These are phyloP conservation scores for Nymphalis c-album DNA, from an alignment of 2,888 invertebrate genomes.

Conservation along the genomic window DNA sequence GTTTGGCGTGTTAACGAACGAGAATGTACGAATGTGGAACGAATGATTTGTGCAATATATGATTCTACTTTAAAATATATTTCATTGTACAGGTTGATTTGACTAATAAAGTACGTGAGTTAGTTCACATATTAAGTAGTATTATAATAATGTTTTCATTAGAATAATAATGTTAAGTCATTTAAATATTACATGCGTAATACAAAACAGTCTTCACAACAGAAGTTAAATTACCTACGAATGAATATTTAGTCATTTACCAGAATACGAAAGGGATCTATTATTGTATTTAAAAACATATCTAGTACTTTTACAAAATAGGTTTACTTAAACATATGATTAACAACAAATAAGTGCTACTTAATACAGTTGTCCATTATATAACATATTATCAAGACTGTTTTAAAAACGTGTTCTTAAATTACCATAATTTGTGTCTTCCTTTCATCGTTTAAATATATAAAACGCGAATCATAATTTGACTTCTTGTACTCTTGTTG, in stretches of 20 bases:
- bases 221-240: too few relatives aligned
- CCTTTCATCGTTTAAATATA: neutral
- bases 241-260: neutral
- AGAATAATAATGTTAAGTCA: too few relatives aligned
- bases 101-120: too few relatives aligned
- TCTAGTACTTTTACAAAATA: neutral
- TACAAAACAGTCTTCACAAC: too few relatives aligned
- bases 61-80: too few relatives aligned
- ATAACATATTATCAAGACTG: neutral
- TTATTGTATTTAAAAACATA: neutral
- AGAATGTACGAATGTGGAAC: slow-evolving; percentile 17
- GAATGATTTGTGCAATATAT: slow-evolving; percentile 3
- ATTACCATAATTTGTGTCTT: neutral
- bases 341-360: neutral
- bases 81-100: too few relatives aligned
- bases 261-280: neutral
- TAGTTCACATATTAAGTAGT: too few relatives aligned
- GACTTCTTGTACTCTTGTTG: slow-evolving; percentile 10
- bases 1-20: slow-evolving; percentile 15
- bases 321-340: neutral
- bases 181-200: too few relatives aligned
- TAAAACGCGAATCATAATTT: neutral
- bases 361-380: neutral
- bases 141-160: too few relatives aligned
- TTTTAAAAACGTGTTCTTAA: neutral